phyloP scores from a whole-genome alignment of 2,888 invertebrate genomes.

The Branchipolynoe longqiensis region DNA sequence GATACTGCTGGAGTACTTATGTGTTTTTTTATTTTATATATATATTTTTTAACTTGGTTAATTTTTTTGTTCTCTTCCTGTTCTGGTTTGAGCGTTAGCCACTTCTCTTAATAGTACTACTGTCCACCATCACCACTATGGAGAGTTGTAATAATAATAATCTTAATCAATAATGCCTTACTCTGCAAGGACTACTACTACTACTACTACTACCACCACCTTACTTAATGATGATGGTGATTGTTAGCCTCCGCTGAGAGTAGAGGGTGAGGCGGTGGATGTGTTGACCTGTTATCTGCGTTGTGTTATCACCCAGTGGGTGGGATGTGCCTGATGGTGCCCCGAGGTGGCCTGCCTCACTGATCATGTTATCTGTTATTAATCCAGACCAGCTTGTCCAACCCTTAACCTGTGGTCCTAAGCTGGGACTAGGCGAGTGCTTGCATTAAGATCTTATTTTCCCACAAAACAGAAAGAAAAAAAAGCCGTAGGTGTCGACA shows the following conservation, averaged over 20 bases:
- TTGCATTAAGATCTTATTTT: conserved; percentile 47
- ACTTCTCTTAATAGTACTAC: conserved; percentile 51
- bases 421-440: conserved; percentile 26
- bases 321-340: conserved; percentile 13
- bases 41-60: not conserved
- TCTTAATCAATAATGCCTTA: conserved; percentile 38
- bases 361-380: conserved; percentile 47
- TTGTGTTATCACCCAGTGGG: conserved; percentile 12
- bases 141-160: conserved; percentile 43
- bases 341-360: conserved; percentile 11
- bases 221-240: conserved; percentile 21
- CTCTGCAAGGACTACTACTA: conserved; percentile 4
- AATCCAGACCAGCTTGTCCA: conserved; percentile 26
- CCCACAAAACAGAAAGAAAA: too few species aligned
- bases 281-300: conserved; percentile 9
- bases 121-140: conserved; percentile 43
- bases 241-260: conserved; percentile 30
- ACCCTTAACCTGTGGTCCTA: not conserved
- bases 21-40: not conserved
- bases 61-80: conserved; percentile 38
- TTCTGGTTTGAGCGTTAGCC: too few species aligned
- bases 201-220: conserved; percentile 11
- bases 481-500: conserved; percentile 47
- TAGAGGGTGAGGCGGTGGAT: conserved; percentile 43
- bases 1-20: conserved; percentile 55